These are phyloP conservation scores for Butorides virescens DNA, from an alignment of 2,113 vertebrate genomes.

Conservation along the genomic window DNA sequence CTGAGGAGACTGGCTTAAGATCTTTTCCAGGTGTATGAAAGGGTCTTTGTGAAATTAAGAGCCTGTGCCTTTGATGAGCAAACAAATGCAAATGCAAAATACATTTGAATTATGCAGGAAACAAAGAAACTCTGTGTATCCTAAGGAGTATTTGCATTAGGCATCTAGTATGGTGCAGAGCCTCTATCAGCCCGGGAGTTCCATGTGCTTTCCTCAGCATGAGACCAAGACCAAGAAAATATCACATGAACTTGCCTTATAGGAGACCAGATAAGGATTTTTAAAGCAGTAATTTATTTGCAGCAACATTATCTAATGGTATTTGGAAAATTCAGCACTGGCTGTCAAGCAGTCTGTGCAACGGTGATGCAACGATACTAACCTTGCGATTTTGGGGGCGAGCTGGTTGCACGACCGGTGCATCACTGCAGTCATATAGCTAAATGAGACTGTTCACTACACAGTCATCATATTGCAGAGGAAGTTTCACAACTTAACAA, in stretches of 20 bases:
- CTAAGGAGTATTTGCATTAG: background rate
- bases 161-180: background rate
- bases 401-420: background rate
- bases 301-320: background rate
- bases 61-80: background rate
- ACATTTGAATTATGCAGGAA: background rate
- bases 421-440: background rate
- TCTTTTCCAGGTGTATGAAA: background rate
- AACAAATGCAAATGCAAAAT: background rate
- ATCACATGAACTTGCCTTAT: background rate
- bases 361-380: background rate
- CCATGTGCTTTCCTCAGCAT: background rate
- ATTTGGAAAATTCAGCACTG: background rate
- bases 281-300: background rate
- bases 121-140: background rate
- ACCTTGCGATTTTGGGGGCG: background rate
- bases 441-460: background rate
- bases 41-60: background rate
- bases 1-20: background rate
- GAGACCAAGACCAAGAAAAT: background rate
- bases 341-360: background rate
- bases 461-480: accelerated
- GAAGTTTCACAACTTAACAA: background rate
- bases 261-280: background rate
- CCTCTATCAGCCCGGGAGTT: background rate